phyloP scores from a whole-genome alignment of 2,888 invertebrate genomes.

The Macaria liturata region DNA sequence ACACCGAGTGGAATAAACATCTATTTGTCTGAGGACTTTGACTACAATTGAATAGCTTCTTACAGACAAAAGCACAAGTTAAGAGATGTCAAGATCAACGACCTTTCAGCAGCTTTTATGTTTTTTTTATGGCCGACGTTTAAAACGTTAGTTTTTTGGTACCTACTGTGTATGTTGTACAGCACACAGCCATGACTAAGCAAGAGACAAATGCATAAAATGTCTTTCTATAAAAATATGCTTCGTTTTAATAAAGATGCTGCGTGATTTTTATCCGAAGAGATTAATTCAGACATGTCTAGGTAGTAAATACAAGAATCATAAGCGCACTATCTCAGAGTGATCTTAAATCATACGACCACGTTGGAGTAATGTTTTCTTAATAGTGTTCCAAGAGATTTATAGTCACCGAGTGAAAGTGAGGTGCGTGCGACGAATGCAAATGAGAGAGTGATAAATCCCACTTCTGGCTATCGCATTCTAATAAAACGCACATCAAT shows the following conservation, averaged over 20 bases:
- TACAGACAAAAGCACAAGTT: slow-evolving; percentile 33
- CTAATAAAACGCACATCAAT: background rate
- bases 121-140: slow-evolving; percentile 23
- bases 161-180: slow-evolving; percentile 14
- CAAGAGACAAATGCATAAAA: no score
- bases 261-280: no score
- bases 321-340: background rate
- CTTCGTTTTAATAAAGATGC: no score
- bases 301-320: no score
- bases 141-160: slow-evolving; percentile 11
- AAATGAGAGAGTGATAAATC: slow-evolving; percentile 34
- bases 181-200: background rate
- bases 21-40: slow-evolving; percentile 32
- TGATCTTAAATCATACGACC: slow-evolving; percentile 7
- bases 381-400: slow-evolving; percentile 49
- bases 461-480: slow-evolving; percentile 4
- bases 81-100: slow-evolving; percentile 33
- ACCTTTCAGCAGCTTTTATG: slow-evolving; percentile 30
- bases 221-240: no score
- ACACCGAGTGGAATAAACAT: slow-evolving; percentile 27
- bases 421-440: slow-evolving; percentile 58
- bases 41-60: slow-evolving; percentile 30
- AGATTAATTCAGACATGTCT: no score
- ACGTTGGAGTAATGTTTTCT: slow-evolving; percentile 27
- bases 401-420: slow-evolving; percentile 68